Evolutionary conservation across 1,140 invertebrate genomes (phyloP), one percentile per base, ranked within the genome.

Genomic region (Batillaria attramentaria): DNA sequence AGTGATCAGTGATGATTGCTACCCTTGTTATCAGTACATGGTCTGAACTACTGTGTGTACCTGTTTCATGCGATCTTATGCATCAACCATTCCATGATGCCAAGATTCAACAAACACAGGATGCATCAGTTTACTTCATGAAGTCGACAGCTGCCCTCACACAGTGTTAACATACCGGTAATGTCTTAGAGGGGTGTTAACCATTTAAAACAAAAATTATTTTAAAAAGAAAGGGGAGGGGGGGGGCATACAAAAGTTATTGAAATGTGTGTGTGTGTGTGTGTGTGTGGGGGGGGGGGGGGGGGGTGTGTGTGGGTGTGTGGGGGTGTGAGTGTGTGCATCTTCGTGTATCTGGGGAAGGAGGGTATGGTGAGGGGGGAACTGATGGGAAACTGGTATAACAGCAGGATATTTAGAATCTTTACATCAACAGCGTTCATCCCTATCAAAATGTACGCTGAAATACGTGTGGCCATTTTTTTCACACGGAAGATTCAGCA

Each of bases 81-180:
- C 62, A 65, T 35, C 62, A 65, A 42, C 39, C 68, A 70, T 8
- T 4, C 68, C 68, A 70, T 70, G 68, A 70, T 42, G 68, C 68
- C 68, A 70, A 70, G 68, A 70, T 70, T 39, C 68, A 33, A 41
- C 8, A 42, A 37, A 16, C 3, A 42, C 68, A 70, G 41, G 24
- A 39, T 68, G 65, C 84, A 84, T 83, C 85, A 85, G 86, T 78
- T n/a, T n/a, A n/a, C n/a, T n/a, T n/a, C n/a, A n/a, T n/a, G n/a
- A n/a, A n/a, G n/a, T n/a, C n/a, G n/a, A n/a, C n/a, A n/a, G n/a
- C n/a, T n/a, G n/a, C n/a, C n/a, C n/a, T n/a, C n/a, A n/a, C n/a
- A 28, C 6, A 62, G n/a, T 62, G 57, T 62, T 28, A 62, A 62
- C 18, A n/a, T 28, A 18, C 18, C 10, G 6, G 57, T 28, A 62